Percentiles rank a stretch among this genome's conserved stretches.
Conservation (phyloP, 1,140 invertebrate species). For the Pentalonia nigronervosa region DNA sequence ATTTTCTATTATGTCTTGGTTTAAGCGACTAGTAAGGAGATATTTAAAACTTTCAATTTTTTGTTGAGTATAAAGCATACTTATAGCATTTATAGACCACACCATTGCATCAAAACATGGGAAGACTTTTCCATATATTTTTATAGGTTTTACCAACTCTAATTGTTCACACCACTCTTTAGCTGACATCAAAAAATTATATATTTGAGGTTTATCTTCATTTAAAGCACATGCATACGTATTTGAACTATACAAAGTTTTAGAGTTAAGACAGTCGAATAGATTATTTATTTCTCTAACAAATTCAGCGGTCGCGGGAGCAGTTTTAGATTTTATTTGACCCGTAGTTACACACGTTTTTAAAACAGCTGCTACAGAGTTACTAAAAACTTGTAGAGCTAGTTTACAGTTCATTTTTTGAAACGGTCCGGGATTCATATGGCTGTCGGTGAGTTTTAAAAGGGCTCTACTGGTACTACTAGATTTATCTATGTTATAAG, state of each 20-base stretch:
- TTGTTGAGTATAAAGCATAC: constrained; percentile 16
- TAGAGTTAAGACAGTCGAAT: background rate
- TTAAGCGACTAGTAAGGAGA: background rate
- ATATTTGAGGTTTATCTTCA: background rate
- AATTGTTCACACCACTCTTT: background rate
- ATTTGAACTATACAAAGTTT: background rate
- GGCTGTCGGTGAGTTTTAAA: constrained; percentile 31
- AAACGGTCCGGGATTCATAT: background rate
- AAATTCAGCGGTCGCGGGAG: background rate
- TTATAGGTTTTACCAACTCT: constrained; percentile 1
- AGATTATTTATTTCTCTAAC: background rate
- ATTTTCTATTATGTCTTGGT: constrained; percentile 19
- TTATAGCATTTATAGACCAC: constrained; percentile 13
- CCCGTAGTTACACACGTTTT: constrained; percentile 12
- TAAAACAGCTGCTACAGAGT: background rate
- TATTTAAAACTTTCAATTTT: background rate
- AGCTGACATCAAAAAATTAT: background rate
- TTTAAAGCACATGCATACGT: background rate
- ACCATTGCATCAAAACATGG: background rate
- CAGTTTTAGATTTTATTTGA: constrained; percentile 35
- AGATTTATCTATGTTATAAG: constrained; percentile 17
- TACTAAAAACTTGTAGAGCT: constrained; percentile 32
- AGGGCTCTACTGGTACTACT: constrained; percentile 35
- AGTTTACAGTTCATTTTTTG: constrained; percentile 45
- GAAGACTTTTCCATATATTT: background rate